These are phyloP conservation scores for Ophthalmolycus amberensis DNA, from an alignment of 2,113 vertebrate genomes.

Conservation along the genomic window DNA sequence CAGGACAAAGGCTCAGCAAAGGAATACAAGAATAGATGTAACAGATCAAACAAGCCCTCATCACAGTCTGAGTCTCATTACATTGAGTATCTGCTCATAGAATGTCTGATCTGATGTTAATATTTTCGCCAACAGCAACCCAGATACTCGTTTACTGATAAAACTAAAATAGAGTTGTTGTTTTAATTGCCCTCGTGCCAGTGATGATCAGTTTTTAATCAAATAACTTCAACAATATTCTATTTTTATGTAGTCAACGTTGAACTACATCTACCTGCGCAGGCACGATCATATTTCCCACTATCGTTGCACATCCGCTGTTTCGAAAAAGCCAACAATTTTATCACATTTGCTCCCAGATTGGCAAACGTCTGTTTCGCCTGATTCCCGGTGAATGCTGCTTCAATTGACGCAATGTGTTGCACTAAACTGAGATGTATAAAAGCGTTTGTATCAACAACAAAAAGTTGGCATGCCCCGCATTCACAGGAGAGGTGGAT, in stretches of 20 bases:
- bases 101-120: constrained; percentile 1
- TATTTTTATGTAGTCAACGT: too few relatives aligned
- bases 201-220: not conserved
- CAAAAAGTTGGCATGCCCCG: constrained; percentile 2
- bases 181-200: not conserved
- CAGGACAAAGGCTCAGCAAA: not conserved
- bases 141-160: not conserved
- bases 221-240: not conserved
- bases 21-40: not conserved
- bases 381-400: not conserved
- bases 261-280: not conserved
- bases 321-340: constrained; percentile 2
- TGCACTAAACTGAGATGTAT: not conserved
- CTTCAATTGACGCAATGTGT: not conserved
- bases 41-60: not conserved
- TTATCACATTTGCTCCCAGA: not conserved
- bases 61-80: not conserved
- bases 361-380: not conserved
- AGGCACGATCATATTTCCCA: not conserved
- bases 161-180: not conserved
- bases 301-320: not conserved
- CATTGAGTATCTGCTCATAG: not conserved
- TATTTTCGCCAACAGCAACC: not conserved
- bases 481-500: constrained; percentile 8
- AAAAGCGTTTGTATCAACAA: not conserved